Evolutionary conservation across 2,113 vertebrate species (phyloP).

Genomic region (Centropus unirufus): DNA sequence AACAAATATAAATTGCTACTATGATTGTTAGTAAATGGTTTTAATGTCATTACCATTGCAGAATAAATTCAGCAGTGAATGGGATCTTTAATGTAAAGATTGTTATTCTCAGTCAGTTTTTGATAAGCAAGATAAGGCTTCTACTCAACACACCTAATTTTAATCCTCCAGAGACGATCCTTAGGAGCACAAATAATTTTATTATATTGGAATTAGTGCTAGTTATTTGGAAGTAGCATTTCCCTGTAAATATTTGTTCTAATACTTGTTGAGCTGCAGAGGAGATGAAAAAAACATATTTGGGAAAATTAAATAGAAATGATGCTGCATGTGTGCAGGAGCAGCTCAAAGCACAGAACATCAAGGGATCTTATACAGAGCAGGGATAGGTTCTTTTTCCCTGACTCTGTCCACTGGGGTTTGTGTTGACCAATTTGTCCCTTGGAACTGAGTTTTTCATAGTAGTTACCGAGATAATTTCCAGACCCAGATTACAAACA

Average conservation of each 20-base stretch:
- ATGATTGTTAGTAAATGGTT: neutral
- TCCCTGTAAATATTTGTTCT: neutral
- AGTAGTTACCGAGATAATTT: constrained; percentile 21
- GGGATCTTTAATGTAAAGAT: neutral
- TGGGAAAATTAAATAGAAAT: neutral
- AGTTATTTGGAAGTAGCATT: neutral
- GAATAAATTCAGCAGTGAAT: neutral
- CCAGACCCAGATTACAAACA: constrained; percentile 28
- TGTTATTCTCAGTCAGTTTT: neutral
- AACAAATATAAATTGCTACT: neutral
- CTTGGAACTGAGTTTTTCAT: neutral
- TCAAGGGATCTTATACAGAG: neutral
- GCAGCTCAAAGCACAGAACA: neutral
- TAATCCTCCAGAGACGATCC: neutral
- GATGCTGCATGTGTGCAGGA: neutral
- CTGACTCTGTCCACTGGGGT: accelerated
- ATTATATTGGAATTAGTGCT: neutral
- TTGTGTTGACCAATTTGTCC: neutral
- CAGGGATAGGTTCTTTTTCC: neutral
- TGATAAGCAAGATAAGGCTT: neutral
- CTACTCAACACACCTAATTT: neutral
- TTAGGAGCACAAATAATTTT: neutral
- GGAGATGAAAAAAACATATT: neutral
- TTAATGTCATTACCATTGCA: neutral
- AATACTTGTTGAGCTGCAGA: neutral